Evolutionary conservation across 2,113 vertebrate genomes (phyloP), one percentile per base, ranked within the genome.

Genomic region (Meriones unguiculatus): DNA sequence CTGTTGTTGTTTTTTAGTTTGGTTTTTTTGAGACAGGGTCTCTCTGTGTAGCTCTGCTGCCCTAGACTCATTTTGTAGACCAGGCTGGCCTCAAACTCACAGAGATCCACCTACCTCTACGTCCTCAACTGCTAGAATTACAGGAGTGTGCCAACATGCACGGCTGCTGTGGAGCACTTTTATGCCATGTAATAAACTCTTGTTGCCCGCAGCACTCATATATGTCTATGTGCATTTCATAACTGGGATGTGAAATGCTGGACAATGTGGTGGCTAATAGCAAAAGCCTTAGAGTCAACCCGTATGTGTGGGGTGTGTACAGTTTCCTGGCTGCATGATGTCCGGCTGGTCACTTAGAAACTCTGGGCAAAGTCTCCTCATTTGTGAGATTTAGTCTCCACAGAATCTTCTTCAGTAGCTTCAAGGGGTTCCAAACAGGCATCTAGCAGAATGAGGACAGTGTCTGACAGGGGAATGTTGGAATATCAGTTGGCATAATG

Each of bases 401-500:
- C 20, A 65, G 85, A 64, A 20, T 3, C 35, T 70, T n/a, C 3
- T 30, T 32, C 28, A 70, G 35, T 59, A 41, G 14, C 50, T 59
- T 46, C 20, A 30, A 18, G 24, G n/a, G 59, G 14, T 73, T 32
- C 17, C 67, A 62, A 35, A 6, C 3, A 85, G 32, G 11, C 10
- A 11, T 64, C 15, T 10, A 32, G 24, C 3, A 0, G 18, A 14
- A 81, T 38, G 18, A 73, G 69, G 35, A 20, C 20, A 14, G 25
- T 62, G 8, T 70, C 24, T 59, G 15, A 2, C 1, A 7, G 0
- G 0, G 8, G 0, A 5, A 5, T 41, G 9, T 25, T 52, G 1
- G 4, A 30, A 35, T 81, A 9, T 11, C 3, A 64, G 28, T 50
- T 46, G 20, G 13, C 62, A 5, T 54, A 3, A 4, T 13, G 20